Conservation (phyloP, 2,113 vertebrate species). For the Nycticryphes semicollaris region DNA sequence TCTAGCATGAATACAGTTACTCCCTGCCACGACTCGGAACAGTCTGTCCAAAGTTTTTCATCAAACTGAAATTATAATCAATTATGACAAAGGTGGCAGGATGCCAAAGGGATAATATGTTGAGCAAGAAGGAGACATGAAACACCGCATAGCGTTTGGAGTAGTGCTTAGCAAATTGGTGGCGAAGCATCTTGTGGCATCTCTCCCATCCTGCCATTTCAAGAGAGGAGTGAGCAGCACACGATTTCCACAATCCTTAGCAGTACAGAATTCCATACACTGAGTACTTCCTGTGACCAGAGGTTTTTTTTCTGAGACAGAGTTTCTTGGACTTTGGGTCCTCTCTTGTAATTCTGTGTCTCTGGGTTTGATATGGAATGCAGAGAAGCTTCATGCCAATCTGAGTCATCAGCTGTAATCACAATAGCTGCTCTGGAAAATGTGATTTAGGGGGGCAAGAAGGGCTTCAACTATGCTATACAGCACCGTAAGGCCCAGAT, state of each 20-base stretch:
- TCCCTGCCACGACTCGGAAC: constrained; percentile 13
- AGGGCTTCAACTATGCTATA: not conserved
- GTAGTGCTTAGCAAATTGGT: not conserved
- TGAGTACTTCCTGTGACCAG: not conserved
- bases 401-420: rapidly evolving
- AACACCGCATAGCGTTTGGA: not conserved
- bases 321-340: not conserved
- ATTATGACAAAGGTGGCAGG: not conserved
- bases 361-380: not conserved
- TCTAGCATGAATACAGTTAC: not conserved
- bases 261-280: rapidly evolving
- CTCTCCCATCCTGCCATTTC: not conserved
- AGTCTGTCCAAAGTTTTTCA: not conserved
- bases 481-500: not conserved
- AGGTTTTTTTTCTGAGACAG: not conserved
- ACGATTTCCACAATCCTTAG: rapidly evolving
- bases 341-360: not conserved
- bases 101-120: not conserved
- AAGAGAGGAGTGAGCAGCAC: not conserved
- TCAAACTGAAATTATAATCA: not conserved
- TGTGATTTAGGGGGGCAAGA: not conserved
- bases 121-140: not conserved
- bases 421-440: not conserved
- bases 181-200: not conserved
- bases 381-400: not conserved